Percentiles rank a stretch among this genome's conserved stretches.
Conservation (phyloP, 1,140 invertebrate genomes). For the Drosophila baimaii region DNA sequence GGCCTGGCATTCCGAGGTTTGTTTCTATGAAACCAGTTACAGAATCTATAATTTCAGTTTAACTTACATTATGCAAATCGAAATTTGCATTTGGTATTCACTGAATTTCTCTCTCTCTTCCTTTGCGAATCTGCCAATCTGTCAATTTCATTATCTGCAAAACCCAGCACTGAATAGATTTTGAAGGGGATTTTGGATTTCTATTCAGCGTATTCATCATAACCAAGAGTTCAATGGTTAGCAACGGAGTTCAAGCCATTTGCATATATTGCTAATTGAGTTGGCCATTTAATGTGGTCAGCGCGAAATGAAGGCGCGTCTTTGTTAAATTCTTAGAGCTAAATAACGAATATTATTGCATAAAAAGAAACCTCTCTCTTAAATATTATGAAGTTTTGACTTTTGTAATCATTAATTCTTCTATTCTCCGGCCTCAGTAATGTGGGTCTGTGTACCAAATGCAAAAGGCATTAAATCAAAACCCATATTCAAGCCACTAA, state of each 20-base stretch:
- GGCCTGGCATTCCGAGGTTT: constrained; percentile 23
- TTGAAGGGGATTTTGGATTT: constrained; percentile 9
- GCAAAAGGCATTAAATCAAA: constrained; percentile 36
- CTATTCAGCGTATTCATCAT: constrained; percentile 23
- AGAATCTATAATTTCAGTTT: constrained; percentile 35
- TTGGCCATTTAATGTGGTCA: constrained; percentile 5
- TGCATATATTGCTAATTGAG: constrained; percentile 22
- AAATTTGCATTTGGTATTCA: constrained; percentile 41
- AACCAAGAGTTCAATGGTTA: constrained; percentile 24
- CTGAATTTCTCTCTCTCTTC: constrained; percentile 44
- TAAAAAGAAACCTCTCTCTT: constrained; percentile 18
- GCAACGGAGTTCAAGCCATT: constrained; percentile 23
- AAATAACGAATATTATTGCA: constrained; percentile 21
- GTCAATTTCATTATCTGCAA: constrained; percentile 28
- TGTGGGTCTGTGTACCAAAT: constrained; percentile 44
- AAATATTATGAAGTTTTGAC: background rate
- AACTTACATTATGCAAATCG: constrained; percentile 36
- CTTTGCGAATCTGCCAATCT: constrained; percentile 21
- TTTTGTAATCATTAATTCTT: background rate
- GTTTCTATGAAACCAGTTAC: constrained; percentile 27
- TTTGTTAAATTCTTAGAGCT: constrained; percentile 4
- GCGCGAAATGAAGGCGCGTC: background rate
- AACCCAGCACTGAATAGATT: constrained; percentile 7
- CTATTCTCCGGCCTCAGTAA: too few relatives aligned
- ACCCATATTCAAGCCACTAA: constrained; percentile 27